Base-by-base conservation (phyloP, 2,113 vertebrate species). In the Calyptomena viridis region DNA sequence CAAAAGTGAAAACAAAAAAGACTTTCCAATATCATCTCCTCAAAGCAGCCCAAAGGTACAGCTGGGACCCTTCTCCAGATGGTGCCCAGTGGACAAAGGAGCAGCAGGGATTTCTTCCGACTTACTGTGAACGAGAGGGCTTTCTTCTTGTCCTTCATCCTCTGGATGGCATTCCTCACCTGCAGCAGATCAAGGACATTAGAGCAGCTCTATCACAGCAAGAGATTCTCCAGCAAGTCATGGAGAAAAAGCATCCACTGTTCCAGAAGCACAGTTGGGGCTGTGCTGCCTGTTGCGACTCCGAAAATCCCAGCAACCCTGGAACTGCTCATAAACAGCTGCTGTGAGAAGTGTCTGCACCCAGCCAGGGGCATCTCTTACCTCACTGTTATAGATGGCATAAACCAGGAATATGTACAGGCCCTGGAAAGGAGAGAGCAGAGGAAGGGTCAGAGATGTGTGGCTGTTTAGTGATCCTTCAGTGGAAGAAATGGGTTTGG, bases 361-460 rank as follows among this genome's bases (percentile, higher is more conserved):
- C 8, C 90, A 55, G 49, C 5, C 49, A 44, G 49, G 18, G 30
- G 1, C 49, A 23, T 1, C 53, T 42, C 98, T 97, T 98, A 99
- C 98, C 98, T 99, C 99, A 11, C 98, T 98, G 87, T 99, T 99
- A 93, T 98, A 99, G 96, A 98, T 91, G 2, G 98, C 98, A 25
- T 99, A 99, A 82, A 99, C 98, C 91, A 99, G 96, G 98, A 99
- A 99, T 89, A 99, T 99, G 77, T 99, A 99, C 13, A 99, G 97
- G 40, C 99, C 99, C 99, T 99, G 96, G 7, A 87, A 92, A 97
- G 44, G 50, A 88, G 66, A 47, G 33, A 84, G 47, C 60, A 67
- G 35, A 78, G 82, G 16, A 10, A 21, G 63, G 39, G n/a, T 95
- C 49, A 81, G 59, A 12, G 75, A 2, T 1, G 3, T 1, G 6